These are phyloP conservation scores for Neodontobutis hainanensis DNA, from an alignment of 2,113 vertebrate species.

Conservation along the genomic window DNA sequence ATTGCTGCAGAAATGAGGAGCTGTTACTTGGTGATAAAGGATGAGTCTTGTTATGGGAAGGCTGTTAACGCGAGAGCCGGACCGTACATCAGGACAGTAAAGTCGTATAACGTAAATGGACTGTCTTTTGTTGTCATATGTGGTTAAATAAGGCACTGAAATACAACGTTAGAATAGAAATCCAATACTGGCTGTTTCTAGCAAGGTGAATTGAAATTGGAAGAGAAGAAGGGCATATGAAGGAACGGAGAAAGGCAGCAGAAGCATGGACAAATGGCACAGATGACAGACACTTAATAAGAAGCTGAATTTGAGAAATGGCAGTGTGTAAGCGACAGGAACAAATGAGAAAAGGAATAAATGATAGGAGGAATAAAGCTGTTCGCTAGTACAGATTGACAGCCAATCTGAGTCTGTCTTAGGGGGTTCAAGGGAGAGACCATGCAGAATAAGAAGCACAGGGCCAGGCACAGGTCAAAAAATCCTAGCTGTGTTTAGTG, in stretches of 20 bases:
- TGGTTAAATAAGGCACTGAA: constrained; percentile 21
- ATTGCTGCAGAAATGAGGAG: neutral
- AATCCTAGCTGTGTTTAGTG: constrained; percentile 25
- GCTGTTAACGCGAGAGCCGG: neutral
- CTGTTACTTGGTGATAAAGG: neutral
- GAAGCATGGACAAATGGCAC: constrained; percentile 54
- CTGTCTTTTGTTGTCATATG: constrained; percentile 10
- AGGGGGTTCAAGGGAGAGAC: neutral
- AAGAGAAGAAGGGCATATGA: neutral
- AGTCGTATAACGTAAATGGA: neutral
- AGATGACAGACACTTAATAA: constrained; percentile 68
- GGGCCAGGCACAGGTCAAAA: neutral
- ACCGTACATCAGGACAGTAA: neutral
- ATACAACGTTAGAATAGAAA: neutral
- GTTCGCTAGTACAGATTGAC: constrained; percentile 12
- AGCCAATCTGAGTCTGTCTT: constrained; percentile 25
- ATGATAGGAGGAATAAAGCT: constrained; percentile 32
- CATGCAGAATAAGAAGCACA: neutral
- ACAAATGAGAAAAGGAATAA: constrained; percentile 56
- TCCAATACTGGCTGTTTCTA: constrained; percentile 1
- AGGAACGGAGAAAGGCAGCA: constrained; percentile 15
- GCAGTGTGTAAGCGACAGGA: constrained; percentile 22
- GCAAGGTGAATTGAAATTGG: constrained; percentile 32
- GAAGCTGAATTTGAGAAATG: constrained; percentile 56
- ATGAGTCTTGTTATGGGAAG: neutral